Base-by-base conservation (phyloP, 2,888 invertebrate genomes). In the Geotrupes spiniger region DNA sequence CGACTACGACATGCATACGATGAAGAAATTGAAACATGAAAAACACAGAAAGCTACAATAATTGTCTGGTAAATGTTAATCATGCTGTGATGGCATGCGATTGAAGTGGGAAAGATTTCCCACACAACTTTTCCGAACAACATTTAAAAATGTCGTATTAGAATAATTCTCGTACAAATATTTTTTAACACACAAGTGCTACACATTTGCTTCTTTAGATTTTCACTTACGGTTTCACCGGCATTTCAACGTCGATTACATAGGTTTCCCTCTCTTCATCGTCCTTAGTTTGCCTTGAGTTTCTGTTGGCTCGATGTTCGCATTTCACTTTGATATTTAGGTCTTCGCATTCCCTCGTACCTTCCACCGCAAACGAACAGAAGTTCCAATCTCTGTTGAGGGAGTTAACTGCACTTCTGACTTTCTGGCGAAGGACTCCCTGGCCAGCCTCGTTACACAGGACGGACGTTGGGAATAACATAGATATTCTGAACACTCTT, bases 311-410 rank as follows among this genome's bases (percentile, higher is more conserved):
- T 57, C 89, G 83, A 65, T 91, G 92, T 66, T 92, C 92, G 65
- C 94, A 95, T 70, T 92, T 91, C 2, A 95, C 92, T 66, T 92
- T 89, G 59, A 95, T 92, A 62, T 89, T 85, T 42, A 95, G 76
- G 64, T 93, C 92, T 65, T 90, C 91, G 69, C 95, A 95, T 68
- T 92, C 92, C 36, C 89, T 83, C 16, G 84, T 84, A 82, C 93
- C 92, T 75, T 92, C 89, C 36, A 85, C 80, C 51, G 90, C 85
- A 69, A 92, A 90, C 0, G 93, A 92, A 70, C 96, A 96, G 86
- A 96, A 91, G 79, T 92, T 91, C 96, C 96, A 97, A 65, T 95
- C 92, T 61, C 92, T 83, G 71, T 97, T 95, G 43, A 96, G 78
- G 39, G 91, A 85, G 63, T 93, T 91, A 43, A 97, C 88, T 5